Evolutionary conservation across 2,113 vertebrate genomes (phyloP).

Genomic region (Odocoileus virginianus): DNA sequence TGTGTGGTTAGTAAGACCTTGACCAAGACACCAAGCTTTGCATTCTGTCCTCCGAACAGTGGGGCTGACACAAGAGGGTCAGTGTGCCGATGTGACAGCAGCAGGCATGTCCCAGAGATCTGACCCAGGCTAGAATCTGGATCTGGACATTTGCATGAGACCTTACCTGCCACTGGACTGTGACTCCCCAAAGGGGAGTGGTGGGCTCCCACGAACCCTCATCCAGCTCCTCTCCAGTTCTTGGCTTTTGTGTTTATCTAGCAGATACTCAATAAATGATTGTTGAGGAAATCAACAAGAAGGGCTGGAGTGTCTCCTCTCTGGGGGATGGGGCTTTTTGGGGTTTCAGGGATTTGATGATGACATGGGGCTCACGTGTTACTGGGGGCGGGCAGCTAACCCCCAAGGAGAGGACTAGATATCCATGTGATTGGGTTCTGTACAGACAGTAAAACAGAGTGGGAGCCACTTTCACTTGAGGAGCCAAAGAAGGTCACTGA

Average conservation of each 20-base stretch:
- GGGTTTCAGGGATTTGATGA: neutral
- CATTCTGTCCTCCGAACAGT: neutral
- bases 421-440: neutral
- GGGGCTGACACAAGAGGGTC: neutral
- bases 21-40: neutral
- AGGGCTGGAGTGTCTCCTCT: neutral
- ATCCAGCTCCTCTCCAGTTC: too few species aligned
- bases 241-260: neutral
- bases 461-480: neutral
- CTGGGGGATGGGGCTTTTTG: neutral
- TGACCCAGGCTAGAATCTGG: neutral
- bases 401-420: neutral
- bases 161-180: neutral
- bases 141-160: neutral
- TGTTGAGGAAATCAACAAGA: neutral
- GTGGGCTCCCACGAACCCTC: neutral
- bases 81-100: neutral
- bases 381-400: neutral
- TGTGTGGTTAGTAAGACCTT: neutral
- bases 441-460: neutral
- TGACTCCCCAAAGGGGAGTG: neutral
- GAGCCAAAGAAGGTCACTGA: neutral
- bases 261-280: neutral
- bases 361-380: neutral
- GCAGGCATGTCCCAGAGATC: neutral